Evolutionary conservation across 2,113 vertebrate species (phyloP).

Genomic region (Anseranas semipalmata): DNA sequence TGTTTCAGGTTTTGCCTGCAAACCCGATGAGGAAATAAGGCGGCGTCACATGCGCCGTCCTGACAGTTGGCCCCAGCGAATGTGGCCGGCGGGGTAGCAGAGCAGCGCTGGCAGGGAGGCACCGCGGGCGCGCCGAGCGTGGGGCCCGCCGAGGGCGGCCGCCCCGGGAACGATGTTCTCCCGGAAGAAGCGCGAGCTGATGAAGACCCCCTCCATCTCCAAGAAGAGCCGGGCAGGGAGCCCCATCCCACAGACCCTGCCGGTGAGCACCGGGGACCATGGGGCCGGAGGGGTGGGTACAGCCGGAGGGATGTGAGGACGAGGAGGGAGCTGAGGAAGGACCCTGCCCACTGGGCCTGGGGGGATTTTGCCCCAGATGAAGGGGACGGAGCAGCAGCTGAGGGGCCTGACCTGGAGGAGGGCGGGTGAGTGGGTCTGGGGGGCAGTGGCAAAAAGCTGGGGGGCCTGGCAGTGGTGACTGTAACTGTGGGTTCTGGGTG

Average conservation of each 20-base stretch:
- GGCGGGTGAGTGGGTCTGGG: fast-evolving
- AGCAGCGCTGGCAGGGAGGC: neutral
- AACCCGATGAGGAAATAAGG: slow-evolving; percentile 62
- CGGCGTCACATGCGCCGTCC: slow-evolving; percentile 49
- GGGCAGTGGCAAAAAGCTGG: neutral
- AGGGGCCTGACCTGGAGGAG: no score
- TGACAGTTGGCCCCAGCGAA: slow-evolving; percentile 35
- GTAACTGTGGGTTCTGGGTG: neutral
- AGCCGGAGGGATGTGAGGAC: neutral
- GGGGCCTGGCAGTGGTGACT: fast-evolving
- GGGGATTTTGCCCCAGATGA: neutral
- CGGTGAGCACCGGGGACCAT: slow-evolving; percentile 78
- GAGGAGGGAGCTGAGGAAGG: neutral
- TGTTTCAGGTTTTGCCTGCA: slow-evolving; percentile 30
- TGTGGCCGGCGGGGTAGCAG: neutral
- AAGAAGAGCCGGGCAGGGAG: slow-evolving; percentile 93
- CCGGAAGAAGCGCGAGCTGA: slow-evolving; percentile 91
- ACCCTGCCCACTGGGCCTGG: neutral
- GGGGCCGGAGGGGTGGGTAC: neutral
- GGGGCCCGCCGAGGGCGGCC: neutral
- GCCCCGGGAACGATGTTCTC: slow-evolving; percentile 81
- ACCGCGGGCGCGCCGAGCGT: neutral
- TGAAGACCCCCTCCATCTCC: slow-evolving; percentile 94
- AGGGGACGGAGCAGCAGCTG: neutral
- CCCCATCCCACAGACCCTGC: slow-evolving; percentile 81